Evolutionary conservation across 2,797 vertebrate species (phyloP).

Genomic region (Paedocypris micromegethes): DNA sequence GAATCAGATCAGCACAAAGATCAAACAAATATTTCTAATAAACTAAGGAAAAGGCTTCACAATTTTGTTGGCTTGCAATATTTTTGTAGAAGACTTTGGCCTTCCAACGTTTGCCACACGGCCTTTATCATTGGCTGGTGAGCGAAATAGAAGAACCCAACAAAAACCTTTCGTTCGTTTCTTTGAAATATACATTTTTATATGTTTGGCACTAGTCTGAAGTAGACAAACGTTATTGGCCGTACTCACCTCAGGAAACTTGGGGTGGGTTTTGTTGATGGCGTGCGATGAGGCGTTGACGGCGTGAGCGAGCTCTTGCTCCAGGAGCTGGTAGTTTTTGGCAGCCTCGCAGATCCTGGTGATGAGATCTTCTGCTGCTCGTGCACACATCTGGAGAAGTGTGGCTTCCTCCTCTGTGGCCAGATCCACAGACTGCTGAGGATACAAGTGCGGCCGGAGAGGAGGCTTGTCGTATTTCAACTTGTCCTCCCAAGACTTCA

Average conservation of each 20-base stretch:
- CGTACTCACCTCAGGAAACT: constrained; percentile 83
- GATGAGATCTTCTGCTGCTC: constrained; percentile 91
- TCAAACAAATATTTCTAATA: too few species aligned
- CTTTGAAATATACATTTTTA: too few species aligned
- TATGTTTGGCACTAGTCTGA: not conserved
- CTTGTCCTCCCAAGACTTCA: constrained; percentile 99
- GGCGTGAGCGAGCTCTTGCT: constrained; percentile 95
- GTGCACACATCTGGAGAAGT: constrained; percentile 85
- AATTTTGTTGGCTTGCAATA: too few species aligned
- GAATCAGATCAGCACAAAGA: too few species aligned
- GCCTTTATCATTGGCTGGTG: too few species aligned
- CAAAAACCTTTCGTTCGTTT: too few species aligned
- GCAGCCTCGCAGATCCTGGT: constrained; percentile 97
- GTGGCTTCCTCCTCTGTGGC: constrained; percentile 84
- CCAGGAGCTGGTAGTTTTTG: constrained; percentile 85
- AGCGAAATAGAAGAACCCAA: too few species aligned
- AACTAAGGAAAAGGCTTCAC: too few species aligned
- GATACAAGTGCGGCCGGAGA: constrained; percentile 83
- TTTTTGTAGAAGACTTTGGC: too few species aligned
- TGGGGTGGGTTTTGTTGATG: constrained; percentile 93
- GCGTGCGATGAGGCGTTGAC: constrained; percentile 96
- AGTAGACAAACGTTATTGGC: not conserved
- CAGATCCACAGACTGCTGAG: constrained; percentile 88
- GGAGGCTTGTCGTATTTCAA: constrained; percentile 89
- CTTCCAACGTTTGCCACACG: too few species aligned